These are phyloP conservation scores for Ageneiosus marmoratus DNA, from an alignment of 2,113 vertebrate genomes.

Conservation along the genomic window DNA sequence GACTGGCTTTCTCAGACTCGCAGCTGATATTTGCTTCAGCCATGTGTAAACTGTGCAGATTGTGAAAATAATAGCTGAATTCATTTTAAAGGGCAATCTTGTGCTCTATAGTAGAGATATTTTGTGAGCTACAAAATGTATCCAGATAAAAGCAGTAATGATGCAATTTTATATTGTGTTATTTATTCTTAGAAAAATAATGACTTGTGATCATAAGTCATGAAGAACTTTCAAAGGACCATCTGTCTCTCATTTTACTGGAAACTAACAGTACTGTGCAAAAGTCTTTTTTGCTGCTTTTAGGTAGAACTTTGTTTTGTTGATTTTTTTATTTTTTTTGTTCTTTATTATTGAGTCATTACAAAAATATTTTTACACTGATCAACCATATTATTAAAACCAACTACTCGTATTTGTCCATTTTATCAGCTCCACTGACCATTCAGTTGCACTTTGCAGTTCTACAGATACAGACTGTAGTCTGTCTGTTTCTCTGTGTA, in stretches of 20 bases:
- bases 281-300: no score
- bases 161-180: not conserved
- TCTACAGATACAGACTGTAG: no score
- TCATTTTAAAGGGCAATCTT: conserved; percentile 26
- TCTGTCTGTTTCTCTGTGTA: no score
- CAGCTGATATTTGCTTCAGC: conserved; percentile 61
- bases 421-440: no score
- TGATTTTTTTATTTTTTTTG: no score
- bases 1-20: conserved; percentile 51
- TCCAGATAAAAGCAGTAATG: not conserved
- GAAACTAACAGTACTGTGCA: no score
- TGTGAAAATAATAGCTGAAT: conserved; percentile 43
- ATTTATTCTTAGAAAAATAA: conserved; percentile 1
- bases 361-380: no score
- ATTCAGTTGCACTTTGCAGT: no score
- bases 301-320: no score
- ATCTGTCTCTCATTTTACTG: not conserved
- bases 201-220: not conserved
- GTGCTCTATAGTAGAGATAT: not conserved
- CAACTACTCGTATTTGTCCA: no score
- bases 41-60: conserved; percentile 61
- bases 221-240: not conserved
- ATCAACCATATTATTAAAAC: no score
- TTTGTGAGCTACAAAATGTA: not conserved
- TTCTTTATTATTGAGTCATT: no score